Percentiles rank a stretch among this genome's conserved stretches.
These are phyloP conservation scores for Nomada ruficornis DNA, from an alignment of 2,888 invertebrate species.

Conservation along the genomic window DNA sequence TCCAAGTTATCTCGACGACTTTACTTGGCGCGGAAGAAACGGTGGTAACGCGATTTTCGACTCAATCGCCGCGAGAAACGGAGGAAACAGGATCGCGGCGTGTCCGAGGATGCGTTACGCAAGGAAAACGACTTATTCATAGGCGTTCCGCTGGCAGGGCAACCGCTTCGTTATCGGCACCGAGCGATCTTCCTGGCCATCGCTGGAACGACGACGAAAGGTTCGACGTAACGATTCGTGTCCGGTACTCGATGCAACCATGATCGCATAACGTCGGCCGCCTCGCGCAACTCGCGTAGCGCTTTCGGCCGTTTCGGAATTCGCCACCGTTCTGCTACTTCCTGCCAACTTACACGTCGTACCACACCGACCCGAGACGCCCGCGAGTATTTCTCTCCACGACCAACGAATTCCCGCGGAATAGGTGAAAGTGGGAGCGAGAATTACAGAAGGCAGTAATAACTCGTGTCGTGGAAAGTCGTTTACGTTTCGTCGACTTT, in stretches of 20 bases:
- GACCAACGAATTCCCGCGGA: slow-evolving; percentile 15
- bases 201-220: slow-evolving; percentile 74
- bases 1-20: too few species aligned
- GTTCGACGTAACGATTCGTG: slow-evolving; percentile 79
- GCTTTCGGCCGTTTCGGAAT: slow-evolving; percentile 22
- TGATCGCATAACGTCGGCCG: slow-evolving; percentile 54
- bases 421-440: slow-evolving; percentile 40
- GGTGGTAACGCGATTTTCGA: too few species aligned
- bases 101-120: slow-evolving; percentile 68
- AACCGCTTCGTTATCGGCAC: slow-evolving; percentile 67
- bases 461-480: slow-evolving; percentile 9
- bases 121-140: slow-evolving; percentile 73
- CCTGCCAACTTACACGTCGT: not conserved
- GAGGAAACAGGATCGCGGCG: slow-evolving; percentile 23
- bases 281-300: slow-evolving; percentile 50
- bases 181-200: slow-evolving; percentile 66
- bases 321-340: slow-evolving; percentile 11
- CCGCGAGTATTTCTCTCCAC: not conserved
- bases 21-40: too few species aligned
- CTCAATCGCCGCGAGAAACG: slow-evolving; percentile 33
- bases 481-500: slow-evolving; percentile 6
- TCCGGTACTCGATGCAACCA: slow-evolving; percentile 68
- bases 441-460: not conserved
- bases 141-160: slow-evolving; percentile 74
- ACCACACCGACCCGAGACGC: not conserved